These are phyloP conservation scores for Geophilus truncorum DNA, from an alignment of 2,888 invertebrate species.

Conservation along the genomic window DNA sequence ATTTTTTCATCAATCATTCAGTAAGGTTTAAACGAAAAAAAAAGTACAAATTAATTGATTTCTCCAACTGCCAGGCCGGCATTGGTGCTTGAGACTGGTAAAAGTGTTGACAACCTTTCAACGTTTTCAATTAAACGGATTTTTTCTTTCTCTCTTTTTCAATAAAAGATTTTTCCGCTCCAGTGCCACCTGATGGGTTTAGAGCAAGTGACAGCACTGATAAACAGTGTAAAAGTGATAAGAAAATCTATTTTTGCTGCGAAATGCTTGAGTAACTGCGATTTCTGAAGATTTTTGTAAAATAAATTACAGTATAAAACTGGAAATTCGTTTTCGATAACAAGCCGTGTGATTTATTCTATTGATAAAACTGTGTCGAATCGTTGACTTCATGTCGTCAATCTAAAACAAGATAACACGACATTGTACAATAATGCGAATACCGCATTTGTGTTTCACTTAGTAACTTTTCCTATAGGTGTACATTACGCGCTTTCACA, in stretches of 20 bases:
- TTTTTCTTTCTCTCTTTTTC: neutral
- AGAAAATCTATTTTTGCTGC: neutral
- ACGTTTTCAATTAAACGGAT: conserved; percentile 12
- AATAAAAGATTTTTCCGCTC: conserved; percentile 2
- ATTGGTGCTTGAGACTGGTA: neutral
- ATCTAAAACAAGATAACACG: too few species aligned
- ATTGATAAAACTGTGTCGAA: too few species aligned
- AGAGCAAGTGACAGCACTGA: conserved; percentile 16
- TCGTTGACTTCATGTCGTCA: too few species aligned
- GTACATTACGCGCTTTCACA: too few species aligned
- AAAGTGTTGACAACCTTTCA: conserved; percentile 7
- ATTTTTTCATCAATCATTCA: neutral
- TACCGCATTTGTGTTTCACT: too few species aligned
- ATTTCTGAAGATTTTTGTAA: neutral
- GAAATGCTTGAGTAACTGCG: neutral
- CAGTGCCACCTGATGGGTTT: conserved; percentile 5
- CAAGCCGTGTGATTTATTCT: too few species aligned
- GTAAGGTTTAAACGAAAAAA: neutral
- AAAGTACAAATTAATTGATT: neutral
- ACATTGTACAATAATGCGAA: too few species aligned
- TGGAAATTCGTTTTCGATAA: too few species aligned
- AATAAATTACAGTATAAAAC: neutral
- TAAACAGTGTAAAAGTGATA: conserved; percentile 15
- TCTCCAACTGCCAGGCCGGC: neutral
- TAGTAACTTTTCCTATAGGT: too few species aligned